Base-by-base conservation (phyloP, 2,797 vertebrate genomes). In the Pyrrhura leucotis region DNA sequence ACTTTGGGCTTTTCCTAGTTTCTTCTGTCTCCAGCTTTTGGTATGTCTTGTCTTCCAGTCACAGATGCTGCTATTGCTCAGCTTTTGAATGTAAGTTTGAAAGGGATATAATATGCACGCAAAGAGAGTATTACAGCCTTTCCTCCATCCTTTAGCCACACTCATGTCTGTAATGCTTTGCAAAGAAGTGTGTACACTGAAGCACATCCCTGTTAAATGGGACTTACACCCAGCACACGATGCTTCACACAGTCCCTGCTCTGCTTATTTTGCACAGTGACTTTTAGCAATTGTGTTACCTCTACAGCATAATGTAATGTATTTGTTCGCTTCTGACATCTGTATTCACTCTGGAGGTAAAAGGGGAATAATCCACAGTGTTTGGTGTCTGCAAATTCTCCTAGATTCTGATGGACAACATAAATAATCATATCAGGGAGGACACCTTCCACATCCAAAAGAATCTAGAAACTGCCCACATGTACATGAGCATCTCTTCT, bases 281-380 rank as follows among this genome's bases (percentile, higher is more conserved):
- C 53, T 86, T 59, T 53, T 40, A 33, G 29, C 15, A 29, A 16
- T 81, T 81, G 47, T 28, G 2, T 68, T 88, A 31, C 54, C 16
- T 54, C 39, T 35, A 6, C 50, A 71, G 56, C 59, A 42, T 6
- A 68, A 50, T 39, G 21, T 2, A 47, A 73, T 18, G 40, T 23
- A 35, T 65, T 79, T 85, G 71, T 80, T 77, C 61, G 67, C 71
- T 71, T 85, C 68, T 80, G 84, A 68, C 48, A 62, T 39, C 31
- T 92, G 72, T 69, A 65, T 92, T 96, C 59, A 65, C 68, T 80
- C 35, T 20, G 15, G 58, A 83, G 74, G 45, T 76, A 61, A 94
- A 87, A 82, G n/a, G 37, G 72, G 37, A 74, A 84, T 85, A 77
- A 82, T 68, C 56, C 82, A 35, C 65, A 67, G 4, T 63, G 33